These are phyloP conservation scores for Bombus breviceps DNA, from an alignment of 1,140 invertebrate genomes.

Conservation along the genomic window DNA sequence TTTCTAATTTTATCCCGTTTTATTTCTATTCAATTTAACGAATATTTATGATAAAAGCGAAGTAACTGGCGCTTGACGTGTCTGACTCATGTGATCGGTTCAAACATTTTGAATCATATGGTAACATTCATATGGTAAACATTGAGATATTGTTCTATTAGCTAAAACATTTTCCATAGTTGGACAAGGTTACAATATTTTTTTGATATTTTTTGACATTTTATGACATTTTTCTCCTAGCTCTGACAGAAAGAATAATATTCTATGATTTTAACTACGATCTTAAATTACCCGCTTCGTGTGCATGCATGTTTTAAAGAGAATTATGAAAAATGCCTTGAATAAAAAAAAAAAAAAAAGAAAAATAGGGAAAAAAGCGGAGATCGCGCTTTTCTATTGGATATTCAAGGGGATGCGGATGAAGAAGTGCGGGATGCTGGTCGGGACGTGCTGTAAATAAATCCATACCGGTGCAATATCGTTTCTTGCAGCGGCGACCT, in stretches of 20 bases:
- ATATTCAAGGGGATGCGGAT: neutral
- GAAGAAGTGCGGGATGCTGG: neutral
- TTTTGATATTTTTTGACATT: too few relatives aligned
- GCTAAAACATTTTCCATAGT: too few relatives aligned
- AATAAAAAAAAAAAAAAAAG: too few relatives aligned
- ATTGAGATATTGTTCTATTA: too few relatives aligned
- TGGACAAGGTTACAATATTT: too few relatives aligned
- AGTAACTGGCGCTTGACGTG: neutral
- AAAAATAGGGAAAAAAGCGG: neutral
- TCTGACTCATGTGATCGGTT: too few relatives aligned
- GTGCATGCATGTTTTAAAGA: neutral
- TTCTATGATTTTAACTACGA: neutral
- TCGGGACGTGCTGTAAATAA: constrained; percentile 46
- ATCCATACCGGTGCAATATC: constrained; percentile 49
- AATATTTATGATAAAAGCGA: neutral
- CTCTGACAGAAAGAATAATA: neutral
- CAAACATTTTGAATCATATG: too few relatives aligned
- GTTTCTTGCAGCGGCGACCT: constrained; percentile 53
- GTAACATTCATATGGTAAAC: too few relatives aligned
- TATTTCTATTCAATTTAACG: neutral
- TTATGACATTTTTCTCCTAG: too few relatives aligned
- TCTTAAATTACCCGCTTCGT: neutral
- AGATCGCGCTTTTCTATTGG: neutral
- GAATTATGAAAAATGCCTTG: neutral
- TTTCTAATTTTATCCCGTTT: neutral